Evolutionary conservation across 2,888 invertebrate species (phyloP).

Genomic region (Agapostemon virescens): DNA sequence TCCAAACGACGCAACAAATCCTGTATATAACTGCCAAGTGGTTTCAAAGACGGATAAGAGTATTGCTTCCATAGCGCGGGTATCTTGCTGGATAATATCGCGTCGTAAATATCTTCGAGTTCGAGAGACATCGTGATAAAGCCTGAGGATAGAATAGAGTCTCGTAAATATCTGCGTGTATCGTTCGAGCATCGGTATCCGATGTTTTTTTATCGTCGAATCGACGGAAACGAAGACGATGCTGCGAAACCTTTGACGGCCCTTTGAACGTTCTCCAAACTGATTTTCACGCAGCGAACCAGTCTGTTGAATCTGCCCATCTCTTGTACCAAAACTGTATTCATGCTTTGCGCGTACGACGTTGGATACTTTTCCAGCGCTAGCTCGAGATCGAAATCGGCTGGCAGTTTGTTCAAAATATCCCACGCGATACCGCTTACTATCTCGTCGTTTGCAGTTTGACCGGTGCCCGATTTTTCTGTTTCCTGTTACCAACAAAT

Average conservation of each 20-base stretch:
- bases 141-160: conserved; percentile 82
- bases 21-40: conserved; percentile 91
- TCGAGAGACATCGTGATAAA: conserved; percentile 92
- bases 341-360: conserved; percentile 93
- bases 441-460: conserved; percentile 89
- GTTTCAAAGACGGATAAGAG: conserved; percentile 96
- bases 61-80: conserved; percentile 91
- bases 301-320: conserved; percentile 90
- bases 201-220: neutral
- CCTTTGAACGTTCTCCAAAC: conserved; percentile 89
- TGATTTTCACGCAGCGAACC: conserved; percentile 87
- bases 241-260: conserved; percentile 90
- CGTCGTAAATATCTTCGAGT: conserved; percentile 91
- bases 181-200: neutral
- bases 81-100: conserved; percentile 91
- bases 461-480: conserved; percentile 83
- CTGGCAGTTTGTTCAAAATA: conserved; percentile 88
- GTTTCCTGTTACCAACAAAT: conserved; percentile 82
- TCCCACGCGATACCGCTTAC: conserved; percentile 90
- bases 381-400: conserved; percentile 85
- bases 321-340: conserved; percentile 94
- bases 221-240: neutral
- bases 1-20: conserved; percentile 91
- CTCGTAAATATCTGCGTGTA: neutral
- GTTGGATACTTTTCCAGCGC: conserved; percentile 88